Evolutionary conservation across 37 sponge, comb jelly and placozoan genomes (phyloP), one percentile per base, ranked within the genome.

Genomic region (Cladorhizidae sp.): DNA sequence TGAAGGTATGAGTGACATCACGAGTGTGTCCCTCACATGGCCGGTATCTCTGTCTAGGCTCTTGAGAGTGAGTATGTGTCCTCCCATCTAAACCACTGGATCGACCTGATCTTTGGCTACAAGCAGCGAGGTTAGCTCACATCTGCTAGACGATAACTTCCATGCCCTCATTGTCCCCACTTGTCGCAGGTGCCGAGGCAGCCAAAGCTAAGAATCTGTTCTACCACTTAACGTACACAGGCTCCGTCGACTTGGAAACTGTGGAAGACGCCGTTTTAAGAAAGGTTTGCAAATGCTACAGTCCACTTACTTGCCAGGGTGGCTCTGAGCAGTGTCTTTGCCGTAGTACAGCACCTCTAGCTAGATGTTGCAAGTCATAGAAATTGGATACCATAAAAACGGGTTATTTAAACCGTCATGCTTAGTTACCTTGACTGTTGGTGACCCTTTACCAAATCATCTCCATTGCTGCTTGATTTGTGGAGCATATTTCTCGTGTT

Each of bases 51-150:
- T 31, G 18, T 25, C 6, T 54, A 93, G 94, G 94, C 94, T 64
- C 74, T 93, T 42, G 97, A 96, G 62, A 90, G 91, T n/a, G 93
- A 96, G 26, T 85, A 96, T 87, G 97, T 96, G 7, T 93, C 93
- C 14, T 45, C 80, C 26, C 80, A 90, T 42, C 82, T 96, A 1
- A 93, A 96, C 40, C 84, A 90, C 41, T 96, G 97, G 97, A 93
- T 96, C 32, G 97, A 96, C 58, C 83, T 96, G 1, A 90, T 96
- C 20, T 96, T 96, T 89, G 97, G 97, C 41, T 96, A 79, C 89
- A 92, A 93, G 59, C 97, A 96, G 70, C 83, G 88, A 76, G 97
- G 97, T 86, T 32, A 59, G 33, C 7, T 36, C 43, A 61, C 7
- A 26, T 33, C 50, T 55, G 33, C 3, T 52, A 6, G 20, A 15